Percentiles rank a stretch among this genome's conserved stretches.
Evolutionary conservation across 2,113 vertebrate genomes (phyloP).

Genomic region (Rhinoderma darwinii): DNA sequence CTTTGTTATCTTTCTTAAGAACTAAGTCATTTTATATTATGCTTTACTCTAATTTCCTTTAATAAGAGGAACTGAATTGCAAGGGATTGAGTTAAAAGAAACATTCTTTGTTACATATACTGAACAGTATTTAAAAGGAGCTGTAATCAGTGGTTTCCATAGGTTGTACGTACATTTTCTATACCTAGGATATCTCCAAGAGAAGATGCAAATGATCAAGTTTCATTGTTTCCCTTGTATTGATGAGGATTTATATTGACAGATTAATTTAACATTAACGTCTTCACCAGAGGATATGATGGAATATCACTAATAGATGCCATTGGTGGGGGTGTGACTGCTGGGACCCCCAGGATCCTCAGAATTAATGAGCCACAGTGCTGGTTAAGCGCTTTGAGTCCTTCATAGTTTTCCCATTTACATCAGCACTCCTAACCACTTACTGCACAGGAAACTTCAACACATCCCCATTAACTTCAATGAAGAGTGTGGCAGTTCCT

Average conservation of each 20-base stretch:
- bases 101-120: background rate
- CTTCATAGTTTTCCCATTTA: too few species aligned
- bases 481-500: too few species aligned
- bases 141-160: background rate
- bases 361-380: too few species aligned
- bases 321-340: background rate
- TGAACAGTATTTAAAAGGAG: background rate
- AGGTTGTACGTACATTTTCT: background rate
- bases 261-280: background rate
- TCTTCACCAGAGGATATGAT: background rate
- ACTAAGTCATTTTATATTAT: slow-evolving; percentile 26
- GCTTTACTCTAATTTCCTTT: slow-evolving; percentile 55
- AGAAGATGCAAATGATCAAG: too few species aligned
- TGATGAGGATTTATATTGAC: background rate
- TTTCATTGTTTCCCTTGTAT: background rate
- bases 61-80: background rate
- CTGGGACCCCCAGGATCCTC: background rate
- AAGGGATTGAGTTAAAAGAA: background rate
- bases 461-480: too few species aligned
- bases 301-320: background rate
- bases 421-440: too few species aligned
- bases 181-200: background rate
- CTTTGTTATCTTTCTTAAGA: slow-evolving; percentile 20
- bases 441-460: too few species aligned
- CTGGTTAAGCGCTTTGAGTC: too few species aligned